Evolutionary conservation across 2,113 vertebrate species (phyloP).

Genomic region (Ancistrus triradiatus): DNA sequence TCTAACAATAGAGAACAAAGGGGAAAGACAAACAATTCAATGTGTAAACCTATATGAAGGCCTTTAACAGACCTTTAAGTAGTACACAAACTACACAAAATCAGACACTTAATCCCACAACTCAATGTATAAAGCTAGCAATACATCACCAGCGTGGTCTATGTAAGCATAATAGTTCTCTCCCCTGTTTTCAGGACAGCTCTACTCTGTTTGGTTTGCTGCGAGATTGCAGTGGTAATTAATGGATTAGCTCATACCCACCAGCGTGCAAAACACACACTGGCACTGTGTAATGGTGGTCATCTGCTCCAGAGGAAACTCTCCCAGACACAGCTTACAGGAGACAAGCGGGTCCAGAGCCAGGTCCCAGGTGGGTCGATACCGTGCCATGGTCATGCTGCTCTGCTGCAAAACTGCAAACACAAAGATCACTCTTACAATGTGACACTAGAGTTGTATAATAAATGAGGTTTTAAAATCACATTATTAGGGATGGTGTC

Average conservation of each 20-base stretch:
- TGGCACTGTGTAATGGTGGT: slow-evolving; percentile 97
- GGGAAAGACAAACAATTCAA: too few relatives aligned
- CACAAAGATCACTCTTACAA: slow-evolving; percentile 22
- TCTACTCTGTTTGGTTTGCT: too few relatives aligned
- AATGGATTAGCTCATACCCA: slow-evolving; percentile 59
- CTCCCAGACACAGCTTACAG: slow-evolving; percentile 96
- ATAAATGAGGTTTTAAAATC: too few relatives aligned
- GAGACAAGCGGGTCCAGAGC: slow-evolving; percentile 93
- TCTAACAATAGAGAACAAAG: too few relatives aligned
- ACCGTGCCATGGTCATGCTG: slow-evolving; percentile 91
- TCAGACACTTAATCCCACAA: too few relatives aligned
- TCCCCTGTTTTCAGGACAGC: too few relatives aligned
- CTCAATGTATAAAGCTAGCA: not conserved
- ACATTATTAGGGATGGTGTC: too few relatives aligned
- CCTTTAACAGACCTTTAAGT: too few relatives aligned
- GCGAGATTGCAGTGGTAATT: not conserved
- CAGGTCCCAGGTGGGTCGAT: slow-evolving; percentile 94
- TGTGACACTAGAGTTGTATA: not conserved
- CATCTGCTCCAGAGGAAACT: slow-evolving; percentile 96
- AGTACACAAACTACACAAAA: too few relatives aligned
- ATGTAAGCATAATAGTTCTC: too few relatives aligned
- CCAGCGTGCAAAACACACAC: slow-evolving; percentile 97
- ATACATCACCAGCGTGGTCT: not conserved
- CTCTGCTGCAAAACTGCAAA: slow-evolving; percentile 68
- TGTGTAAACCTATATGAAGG: too few relatives aligned